Percentiles rank a stretch among this genome's conserved stretches.
phyloP scores from a whole-genome alignment of 1,140 invertebrate species.

The Zaprionus nigranus region DNA sequence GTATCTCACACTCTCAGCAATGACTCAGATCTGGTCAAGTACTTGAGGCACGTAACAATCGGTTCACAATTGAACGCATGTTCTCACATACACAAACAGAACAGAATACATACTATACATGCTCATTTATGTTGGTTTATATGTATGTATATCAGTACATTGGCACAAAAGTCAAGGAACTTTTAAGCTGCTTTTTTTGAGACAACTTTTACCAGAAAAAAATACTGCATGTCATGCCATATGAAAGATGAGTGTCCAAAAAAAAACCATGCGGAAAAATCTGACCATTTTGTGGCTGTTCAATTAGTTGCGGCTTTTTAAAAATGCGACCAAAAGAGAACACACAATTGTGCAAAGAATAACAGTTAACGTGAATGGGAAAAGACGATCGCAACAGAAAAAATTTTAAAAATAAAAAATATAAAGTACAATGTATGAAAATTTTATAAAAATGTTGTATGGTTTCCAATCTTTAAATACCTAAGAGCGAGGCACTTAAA shows the following conservation, averaged over 20 bases:
- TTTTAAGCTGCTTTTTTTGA: conserved; percentile 67
- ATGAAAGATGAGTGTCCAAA: conserved; percentile 60
- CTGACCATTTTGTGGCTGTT: conserved; percentile 48
- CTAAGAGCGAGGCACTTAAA: too few species aligned
- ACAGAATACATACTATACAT: background rate
- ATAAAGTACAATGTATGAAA: too few species aligned
- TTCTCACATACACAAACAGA: background rate
- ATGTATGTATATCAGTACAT: conserved; percentile 32
- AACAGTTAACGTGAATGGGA: too few species aligned
- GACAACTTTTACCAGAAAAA: conserved; percentile 61
- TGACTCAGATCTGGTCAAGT: conserved; percentile 35
- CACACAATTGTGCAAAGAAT: too few species aligned
- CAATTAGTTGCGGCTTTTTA: conserved; percentile 51
- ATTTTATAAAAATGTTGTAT: too few species aligned
- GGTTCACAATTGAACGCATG: conserved; percentile 29
- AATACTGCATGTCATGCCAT: conserved; percentile 64
- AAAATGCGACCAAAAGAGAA: too few species aligned
- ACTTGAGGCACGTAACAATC: conserved; percentile 44
- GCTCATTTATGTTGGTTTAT: conserved; percentile 14
- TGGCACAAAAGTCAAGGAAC: conserved; percentile 69
- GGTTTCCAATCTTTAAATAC: too few species aligned
- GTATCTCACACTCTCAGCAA: conserved; percentile 25
- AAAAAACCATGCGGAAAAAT: conserved; percentile 43
- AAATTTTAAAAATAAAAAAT: too few species aligned
- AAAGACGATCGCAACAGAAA: background rate